Evolutionary conservation across 2,113 vertebrate genomes (phyloP).

Genomic region (Engraulis encrasicolus): DNA sequence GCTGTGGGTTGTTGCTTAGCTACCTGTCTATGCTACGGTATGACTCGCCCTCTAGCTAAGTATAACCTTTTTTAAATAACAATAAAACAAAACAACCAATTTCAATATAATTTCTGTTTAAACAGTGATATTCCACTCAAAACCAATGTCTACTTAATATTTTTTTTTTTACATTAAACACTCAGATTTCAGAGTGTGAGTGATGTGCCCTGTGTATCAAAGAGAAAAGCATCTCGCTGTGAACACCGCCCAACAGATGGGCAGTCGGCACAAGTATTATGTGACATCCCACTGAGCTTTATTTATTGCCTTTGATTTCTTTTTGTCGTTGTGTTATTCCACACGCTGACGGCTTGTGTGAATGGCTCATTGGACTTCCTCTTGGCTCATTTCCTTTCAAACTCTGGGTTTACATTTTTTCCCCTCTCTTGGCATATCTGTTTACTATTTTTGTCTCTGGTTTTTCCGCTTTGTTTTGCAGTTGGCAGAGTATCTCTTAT

Average conservation of each 20-base stretch:
- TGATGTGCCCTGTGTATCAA: no score
- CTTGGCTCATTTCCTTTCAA: not conserved
- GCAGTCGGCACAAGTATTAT: not conserved
- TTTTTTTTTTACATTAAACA: no score
- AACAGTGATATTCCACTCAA: no score
- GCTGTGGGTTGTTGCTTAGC: no score
- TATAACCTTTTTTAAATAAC: no score
- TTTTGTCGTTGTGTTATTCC: not conserved
- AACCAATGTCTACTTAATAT: no score
- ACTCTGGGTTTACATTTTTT: not conserved
- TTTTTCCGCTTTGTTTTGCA: not conserved
- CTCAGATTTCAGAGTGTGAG: no score
- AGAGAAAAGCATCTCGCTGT: no score
- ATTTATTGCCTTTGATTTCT: slow-evolving; percentile 2
- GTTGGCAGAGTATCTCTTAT: not conserved
- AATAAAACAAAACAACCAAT: no score
- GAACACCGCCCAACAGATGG: not conserved
- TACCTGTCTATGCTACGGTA: no score
- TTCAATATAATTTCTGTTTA: no score
- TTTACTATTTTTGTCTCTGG: not conserved
- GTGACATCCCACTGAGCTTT: slow-evolving; percentile 5
- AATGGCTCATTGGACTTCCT: not conserved
- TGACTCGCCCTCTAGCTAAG: no score
- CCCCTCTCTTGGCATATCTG: not conserved
- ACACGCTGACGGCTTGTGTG: not conserved